These are phyloP conservation scores for Phoeniculus purpureus DNA, from an alignment of 2,797 vertebrate genomes.

Conservation along the genomic window DNA sequence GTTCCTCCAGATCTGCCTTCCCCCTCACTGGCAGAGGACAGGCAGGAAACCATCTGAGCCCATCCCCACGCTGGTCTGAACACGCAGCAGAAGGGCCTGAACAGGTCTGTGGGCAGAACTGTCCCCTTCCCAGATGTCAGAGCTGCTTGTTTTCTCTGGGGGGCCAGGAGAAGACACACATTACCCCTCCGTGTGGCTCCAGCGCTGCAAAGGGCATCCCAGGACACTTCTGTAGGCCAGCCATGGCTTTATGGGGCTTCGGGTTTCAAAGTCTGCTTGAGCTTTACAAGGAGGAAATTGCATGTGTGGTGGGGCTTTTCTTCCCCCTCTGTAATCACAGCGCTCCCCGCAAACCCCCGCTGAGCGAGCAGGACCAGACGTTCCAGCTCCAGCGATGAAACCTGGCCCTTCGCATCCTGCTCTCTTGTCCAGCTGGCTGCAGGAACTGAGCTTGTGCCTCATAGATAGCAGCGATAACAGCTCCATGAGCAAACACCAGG, in stretches of 20 bases:
- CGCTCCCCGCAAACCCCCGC: constrained; percentile 27
- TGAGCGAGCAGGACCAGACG: background rate
- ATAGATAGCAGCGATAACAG: background rate
- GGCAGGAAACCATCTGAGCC: background rate
- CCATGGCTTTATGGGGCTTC: constrained; percentile 17
- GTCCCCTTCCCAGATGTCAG: too few relatives aligned
- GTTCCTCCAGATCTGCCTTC: background rate
- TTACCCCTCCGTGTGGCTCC: background rate
- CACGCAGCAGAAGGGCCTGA: background rate
- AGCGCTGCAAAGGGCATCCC: background rate
- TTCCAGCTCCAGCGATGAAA: constrained; percentile 25
- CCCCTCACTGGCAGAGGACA: background rate
- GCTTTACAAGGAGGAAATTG: constrained; percentile 60
- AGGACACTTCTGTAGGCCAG: constrained; percentile 47
- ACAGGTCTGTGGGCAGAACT: too few relatives aligned
- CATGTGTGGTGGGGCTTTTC: constrained; percentile 48
- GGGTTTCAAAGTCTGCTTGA: constrained; percentile 54
- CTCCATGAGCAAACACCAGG: fast-evolving
- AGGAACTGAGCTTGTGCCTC: background rate
- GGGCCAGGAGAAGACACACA: background rate
- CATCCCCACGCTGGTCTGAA: fast-evolving
- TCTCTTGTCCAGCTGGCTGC: background rate
- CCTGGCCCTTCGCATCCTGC: background rate
- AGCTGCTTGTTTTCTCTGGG: background rate
- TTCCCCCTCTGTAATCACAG: constrained; percentile 32